phyloP scores from a whole-genome alignment of 1,140 invertebrate genomes.

The Cheumatopsyche charites region DNA sequence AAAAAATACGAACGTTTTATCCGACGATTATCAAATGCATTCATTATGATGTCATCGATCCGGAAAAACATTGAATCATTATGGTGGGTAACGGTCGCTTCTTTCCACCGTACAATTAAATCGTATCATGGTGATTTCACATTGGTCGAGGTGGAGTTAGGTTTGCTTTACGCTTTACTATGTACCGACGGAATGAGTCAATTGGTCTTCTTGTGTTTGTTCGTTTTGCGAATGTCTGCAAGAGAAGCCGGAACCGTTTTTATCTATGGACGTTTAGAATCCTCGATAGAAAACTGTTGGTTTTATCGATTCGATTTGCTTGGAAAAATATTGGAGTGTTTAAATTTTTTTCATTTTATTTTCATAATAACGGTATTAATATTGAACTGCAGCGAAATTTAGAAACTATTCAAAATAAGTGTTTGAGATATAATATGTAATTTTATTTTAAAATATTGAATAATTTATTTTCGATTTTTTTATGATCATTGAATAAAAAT shows the following conservation, averaged over 20 bases:
- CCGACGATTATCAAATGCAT: slow-evolving; percentile 33
- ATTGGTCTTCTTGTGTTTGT: slow-evolving; percentile 38
- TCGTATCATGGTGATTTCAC: slow-evolving; percentile 43
- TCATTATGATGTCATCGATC: slow-evolving; percentile 38
- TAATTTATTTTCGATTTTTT: too few relatives aligned
- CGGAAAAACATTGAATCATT: slow-evolving; percentile 42
- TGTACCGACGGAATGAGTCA: slow-evolving; percentile 36
- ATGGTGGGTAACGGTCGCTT: slow-evolving; percentile 10
- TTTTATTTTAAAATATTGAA: too few relatives aligned
- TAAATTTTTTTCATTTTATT: too few relatives aligned
- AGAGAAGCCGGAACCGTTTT: slow-evolving; percentile 31
- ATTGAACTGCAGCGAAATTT: too few relatives aligned
- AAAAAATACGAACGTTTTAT: background rate
- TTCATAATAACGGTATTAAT: too few relatives aligned
- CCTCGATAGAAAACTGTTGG: background rate
- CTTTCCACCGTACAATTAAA: slow-evolving; percentile 39
- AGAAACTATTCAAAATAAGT: too few relatives aligned
- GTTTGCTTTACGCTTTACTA: slow-evolving; percentile 8
- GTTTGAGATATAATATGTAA: too few relatives aligned
- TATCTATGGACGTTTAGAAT: background rate
- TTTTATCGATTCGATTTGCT: background rate
- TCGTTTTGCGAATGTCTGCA: slow-evolving; percentile 21
- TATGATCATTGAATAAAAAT: too few relatives aligned
- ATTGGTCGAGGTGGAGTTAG: slow-evolving; percentile 15
- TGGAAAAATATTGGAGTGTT: too few relatives aligned